A percentile compares a stretch with the other conserved stretches of the same genome.
Conservation (phyloP, 30 jellyfish, hydroid and myxozoan species). For the Pseudorhiza aurosa region DNA sequence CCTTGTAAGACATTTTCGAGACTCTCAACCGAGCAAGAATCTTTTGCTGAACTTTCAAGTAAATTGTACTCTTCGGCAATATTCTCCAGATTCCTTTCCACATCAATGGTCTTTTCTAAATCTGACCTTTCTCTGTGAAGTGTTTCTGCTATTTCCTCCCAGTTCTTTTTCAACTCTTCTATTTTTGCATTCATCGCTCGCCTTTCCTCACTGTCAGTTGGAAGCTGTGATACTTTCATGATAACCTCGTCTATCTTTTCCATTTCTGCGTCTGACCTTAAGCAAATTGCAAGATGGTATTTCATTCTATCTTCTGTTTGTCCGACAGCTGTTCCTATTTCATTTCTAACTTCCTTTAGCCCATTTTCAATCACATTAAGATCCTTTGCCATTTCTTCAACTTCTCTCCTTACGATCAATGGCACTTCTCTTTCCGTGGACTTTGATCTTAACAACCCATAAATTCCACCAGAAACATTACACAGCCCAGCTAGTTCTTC, state of each 20-base stretch:
- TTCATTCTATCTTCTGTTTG: slow-evolving; percentile 20
- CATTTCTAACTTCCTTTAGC: slow-evolving; percentile 11
- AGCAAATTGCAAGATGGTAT: slow-evolving; percentile 43
- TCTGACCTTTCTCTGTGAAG: slow-evolving; percentile 42
- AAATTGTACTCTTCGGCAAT: slow-evolving; percentile 14
- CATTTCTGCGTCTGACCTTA: slow-evolving; percentile 44
- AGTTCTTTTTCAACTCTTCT: slow-evolving; percentile 9
- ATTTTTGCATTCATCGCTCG: slow-evolving; percentile 10
- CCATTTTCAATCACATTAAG: slow-evolving; percentile 1
- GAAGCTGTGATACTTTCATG: not conserved
- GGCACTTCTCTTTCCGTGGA: not conserved
- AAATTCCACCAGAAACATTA: slow-evolving; percentile 31
- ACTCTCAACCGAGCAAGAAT: not conserved
- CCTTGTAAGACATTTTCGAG: slow-evolving; percentile 1
- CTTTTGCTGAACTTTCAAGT: not conserved
- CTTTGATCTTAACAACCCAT: not conserved
- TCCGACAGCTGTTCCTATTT: not conserved
- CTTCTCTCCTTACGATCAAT: not conserved
- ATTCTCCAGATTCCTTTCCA: slow-evolving; percentile 5
- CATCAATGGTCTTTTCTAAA: slow-evolving; percentile 38
- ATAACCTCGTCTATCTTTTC: slow-evolving; percentile 38
- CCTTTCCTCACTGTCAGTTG: slow-evolving; percentile 24
- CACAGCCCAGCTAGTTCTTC: slow-evolving; percentile 25
- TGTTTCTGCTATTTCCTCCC: slow-evolving; percentile 27
- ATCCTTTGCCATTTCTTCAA: not conserved